Percentiles rank a stretch among this genome's conserved stretches.
Conservation (phyloP, 2,797 vertebrate genomes). For the Cyprinella venusta region DNA sequence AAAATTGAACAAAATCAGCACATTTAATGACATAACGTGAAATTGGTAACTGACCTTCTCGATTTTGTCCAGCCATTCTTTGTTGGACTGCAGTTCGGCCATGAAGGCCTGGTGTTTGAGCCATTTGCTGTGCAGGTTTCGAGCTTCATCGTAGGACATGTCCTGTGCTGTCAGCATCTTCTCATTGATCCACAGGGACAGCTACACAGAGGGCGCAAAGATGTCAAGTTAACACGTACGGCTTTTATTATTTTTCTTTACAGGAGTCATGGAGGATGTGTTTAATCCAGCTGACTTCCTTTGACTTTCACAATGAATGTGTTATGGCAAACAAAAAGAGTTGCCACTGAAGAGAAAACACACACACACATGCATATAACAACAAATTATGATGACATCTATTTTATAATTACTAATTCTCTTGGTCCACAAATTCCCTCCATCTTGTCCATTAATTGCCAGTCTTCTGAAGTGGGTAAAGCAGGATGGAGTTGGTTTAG, state of each 20-base stretch:
- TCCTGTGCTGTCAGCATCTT: conserved; percentile 99
- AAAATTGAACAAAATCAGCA: neutral
- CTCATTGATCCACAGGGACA: conserved; percentile 96
- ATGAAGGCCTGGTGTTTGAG: conserved; percentile 98
- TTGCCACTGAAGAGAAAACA: neutral
- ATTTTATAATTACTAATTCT: conserved; percentile 6
- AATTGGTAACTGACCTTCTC: conserved; percentile 79
- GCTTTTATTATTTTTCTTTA: neutral
- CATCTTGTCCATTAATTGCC: neutral
- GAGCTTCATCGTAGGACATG: conserved; percentile 97
- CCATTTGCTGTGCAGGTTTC: conserved; percentile 99
- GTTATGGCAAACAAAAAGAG: neutral
- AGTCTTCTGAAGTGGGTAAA: neutral
- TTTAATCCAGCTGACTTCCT: neutral
- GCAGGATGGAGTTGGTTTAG: neutral
- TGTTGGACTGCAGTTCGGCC: conserved; percentile 96
- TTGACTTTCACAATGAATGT: neutral
- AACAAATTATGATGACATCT: neutral
- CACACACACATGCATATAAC: neutral
- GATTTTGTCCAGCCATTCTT: conserved; percentile 92
- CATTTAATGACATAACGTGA: neutral
- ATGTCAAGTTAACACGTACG: neutral
- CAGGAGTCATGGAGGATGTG: neutral
- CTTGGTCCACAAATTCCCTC: neutral
- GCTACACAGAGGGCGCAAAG: conserved; percentile 68